A percentile compares a stretch with the other conserved stretches of the same genome.
Evolutionary conservation across 2,888 invertebrate genomes (phyloP).

Genomic region (Apodemia zela): DNA sequence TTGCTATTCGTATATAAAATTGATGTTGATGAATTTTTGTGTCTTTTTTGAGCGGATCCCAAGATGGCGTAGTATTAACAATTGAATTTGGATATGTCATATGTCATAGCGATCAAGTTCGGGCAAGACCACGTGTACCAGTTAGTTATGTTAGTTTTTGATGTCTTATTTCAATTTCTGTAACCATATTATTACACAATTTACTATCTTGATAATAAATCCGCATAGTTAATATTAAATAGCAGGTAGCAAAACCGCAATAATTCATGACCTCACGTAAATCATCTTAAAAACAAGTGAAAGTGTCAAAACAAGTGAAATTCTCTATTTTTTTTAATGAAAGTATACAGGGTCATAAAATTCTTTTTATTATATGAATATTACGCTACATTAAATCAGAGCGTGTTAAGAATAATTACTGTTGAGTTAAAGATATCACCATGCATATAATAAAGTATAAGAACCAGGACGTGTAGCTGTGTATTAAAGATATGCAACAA

Average conservation of each 20-base stretch:
- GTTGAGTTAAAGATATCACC: background rate
- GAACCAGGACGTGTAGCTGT: background rate
- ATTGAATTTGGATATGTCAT: no score
- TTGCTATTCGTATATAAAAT: no score
- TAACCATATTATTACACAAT: no score
- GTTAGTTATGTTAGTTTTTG: no score
- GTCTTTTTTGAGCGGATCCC: no score
- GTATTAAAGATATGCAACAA: background rate
- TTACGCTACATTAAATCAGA: background rate
- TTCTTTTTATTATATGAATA: background rate
- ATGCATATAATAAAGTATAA: background rate
- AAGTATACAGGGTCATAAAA: background rate
- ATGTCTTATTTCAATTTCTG: no score
- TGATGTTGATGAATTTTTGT: no score
- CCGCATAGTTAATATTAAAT: background rate
- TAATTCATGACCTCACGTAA: constrained; percentile 6
- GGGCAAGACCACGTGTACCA: no score
- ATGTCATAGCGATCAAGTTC: no score
- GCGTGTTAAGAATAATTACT: background rate
- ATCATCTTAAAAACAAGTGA: constrained; percentile 8
- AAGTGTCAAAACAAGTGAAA: constrained; percentile 6
- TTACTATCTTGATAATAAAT: no score
- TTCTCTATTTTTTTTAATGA: background rate
- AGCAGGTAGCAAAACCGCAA: background rate
- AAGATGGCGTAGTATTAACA: no score